Percentiles rank a stretch among this genome's conserved stretches.
These are phyloP conservation scores for Ormyrus thymus DNA, from an alignment of 2,888 invertebrate species.

Conservation along the genomic window DNA sequence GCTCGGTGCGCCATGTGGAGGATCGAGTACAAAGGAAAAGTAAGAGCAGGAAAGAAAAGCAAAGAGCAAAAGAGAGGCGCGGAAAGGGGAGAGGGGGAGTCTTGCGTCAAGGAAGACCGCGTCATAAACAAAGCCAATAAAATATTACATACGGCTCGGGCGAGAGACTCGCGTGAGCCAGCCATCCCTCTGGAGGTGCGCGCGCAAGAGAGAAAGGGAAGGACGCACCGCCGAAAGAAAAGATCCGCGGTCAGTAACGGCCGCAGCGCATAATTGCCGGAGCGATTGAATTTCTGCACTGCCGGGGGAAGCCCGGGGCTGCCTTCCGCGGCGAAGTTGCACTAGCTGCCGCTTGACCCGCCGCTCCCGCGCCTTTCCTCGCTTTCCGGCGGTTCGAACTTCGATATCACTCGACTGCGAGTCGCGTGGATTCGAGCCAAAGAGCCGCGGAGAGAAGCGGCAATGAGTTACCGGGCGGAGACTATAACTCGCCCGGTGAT, in stretches of 20 bases:
- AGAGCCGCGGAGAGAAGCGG: slow-evolving; percentile 61
- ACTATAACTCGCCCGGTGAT: slow-evolving; percentile 74
- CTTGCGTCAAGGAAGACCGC: slow-evolving; percentile 65
- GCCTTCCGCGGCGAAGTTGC: slow-evolving; percentile 5
- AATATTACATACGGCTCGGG: slow-evolving; percentile 68
- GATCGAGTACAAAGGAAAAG: slow-evolving; percentile 49
- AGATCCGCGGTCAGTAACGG: slow-evolving; percentile 67
- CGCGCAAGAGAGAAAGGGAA: not conserved
- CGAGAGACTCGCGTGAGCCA: slow-evolving; percentile 53
- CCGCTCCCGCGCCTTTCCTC: not conserved
- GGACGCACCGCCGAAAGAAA: slow-evolving; percentile 60
- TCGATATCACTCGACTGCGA: slow-evolving; percentile 62
- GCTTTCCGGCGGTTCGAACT: slow-evolving; percentile 44
- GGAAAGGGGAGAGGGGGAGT: slow-evolving; percentile 13
- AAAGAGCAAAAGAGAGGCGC: slow-evolving; percentile 35
- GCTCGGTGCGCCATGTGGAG: slow-evolving; percentile 23
- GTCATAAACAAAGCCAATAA: slow-evolving; percentile 74
- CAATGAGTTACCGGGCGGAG: slow-evolving; percentile 74
- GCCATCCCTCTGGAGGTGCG: slow-evolving; percentile 29
- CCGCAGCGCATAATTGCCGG: slow-evolving; percentile 72
- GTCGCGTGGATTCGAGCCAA: slow-evolving; percentile 72
- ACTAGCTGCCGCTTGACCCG: not conserved
- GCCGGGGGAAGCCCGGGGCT: slow-evolving; percentile 63
- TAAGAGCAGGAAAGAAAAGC: slow-evolving; percentile 32
- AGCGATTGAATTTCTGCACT: slow-evolving; percentile 74